phyloP scores from a whole-genome alignment of 53 echinoderm and acorn worm genomes.

The Paracentrotus lividus region DNA sequence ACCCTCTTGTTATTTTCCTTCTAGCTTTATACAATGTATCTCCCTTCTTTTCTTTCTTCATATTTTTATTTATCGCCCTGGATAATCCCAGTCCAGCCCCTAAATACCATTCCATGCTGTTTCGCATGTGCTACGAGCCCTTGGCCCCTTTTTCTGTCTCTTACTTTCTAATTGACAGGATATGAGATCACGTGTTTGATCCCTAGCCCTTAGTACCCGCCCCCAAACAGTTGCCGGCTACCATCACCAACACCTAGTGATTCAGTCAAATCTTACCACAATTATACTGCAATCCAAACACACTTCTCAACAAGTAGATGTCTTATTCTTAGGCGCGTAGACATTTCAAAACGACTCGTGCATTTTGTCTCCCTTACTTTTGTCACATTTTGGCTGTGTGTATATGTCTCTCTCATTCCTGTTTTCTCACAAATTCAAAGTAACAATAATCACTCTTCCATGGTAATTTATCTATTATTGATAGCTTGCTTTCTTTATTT shows the following conservation, averaged over 20 bases:
- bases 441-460: no score
- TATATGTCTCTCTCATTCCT: neutral
- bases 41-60: neutral
- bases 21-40: no score
- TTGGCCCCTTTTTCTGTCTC: constrained; percentile 18
- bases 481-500: neutral
- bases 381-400: neutral
- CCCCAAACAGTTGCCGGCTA: constrained; percentile 53
- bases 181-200: constrained; percentile 57
- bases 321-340: neutral
- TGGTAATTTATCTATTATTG: no score
- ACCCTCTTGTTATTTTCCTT: neutral
- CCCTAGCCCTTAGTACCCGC: constrained; percentile 25
- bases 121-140: neutral
- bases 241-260: constrained; percentile 27
- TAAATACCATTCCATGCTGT: neutral
- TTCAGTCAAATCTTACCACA: neutral
- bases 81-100: neutral
- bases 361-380: neutral
- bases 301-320: neutral
- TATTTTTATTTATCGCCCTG: neutral
- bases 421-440: no score
- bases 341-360: neutral
- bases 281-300: neutral
- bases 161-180: constrained; percentile 34